A percentile compares a stretch with the other conserved stretches of the same genome.
phyloP scores from a whole-genome alignment of 2,888 invertebrate genomes.

The Ectemnius continuus region DNA sequence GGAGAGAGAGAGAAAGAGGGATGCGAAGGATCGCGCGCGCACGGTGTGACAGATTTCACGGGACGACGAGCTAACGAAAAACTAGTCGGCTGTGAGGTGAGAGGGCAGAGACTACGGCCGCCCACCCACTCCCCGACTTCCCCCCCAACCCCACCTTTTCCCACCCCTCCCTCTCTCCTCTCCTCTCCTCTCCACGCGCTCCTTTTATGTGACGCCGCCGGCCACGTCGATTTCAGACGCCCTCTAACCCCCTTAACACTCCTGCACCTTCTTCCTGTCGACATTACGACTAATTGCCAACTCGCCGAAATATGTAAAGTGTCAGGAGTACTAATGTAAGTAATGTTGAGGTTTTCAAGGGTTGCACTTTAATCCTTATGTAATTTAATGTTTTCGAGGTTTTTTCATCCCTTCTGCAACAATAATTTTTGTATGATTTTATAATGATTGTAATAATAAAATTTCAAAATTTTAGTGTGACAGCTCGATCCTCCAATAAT shows the following conservation, averaged over 20 bases:
- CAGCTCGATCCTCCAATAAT: too few relatives aligned
- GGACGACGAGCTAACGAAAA: slow-evolving; percentile 76
- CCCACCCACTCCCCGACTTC: slow-evolving; percentile 13
- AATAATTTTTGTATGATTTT: too few relatives aligned
- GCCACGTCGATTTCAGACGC: slow-evolving; percentile 14
- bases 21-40: slow-evolving; percentile 2
- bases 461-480: too few relatives aligned
- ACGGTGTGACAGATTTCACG: slow-evolving; percentile 74
- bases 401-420: too few relatives aligned
- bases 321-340: too few relatives aligned
- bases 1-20: background rate
- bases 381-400: too few relatives aligned
- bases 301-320: too few relatives aligned
- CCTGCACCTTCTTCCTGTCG: too few relatives aligned
- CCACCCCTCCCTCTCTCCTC: slow-evolving; percentile 16
- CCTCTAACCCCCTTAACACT: background rate
- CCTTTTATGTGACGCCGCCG: background rate
- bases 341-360: too few relatives aligned
- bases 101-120: slow-evolving; percentile 64
- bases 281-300: too few relatives aligned
- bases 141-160: slow-evolving; percentile 17
- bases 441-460: too few relatives aligned
- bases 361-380: too few relatives aligned
- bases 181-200: slow-evolving; percentile 1
- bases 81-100: slow-evolving; percentile 75